Evolutionary conservation across 2,888 invertebrate genomes (phyloP).

Genomic region (Stegophylla sp.): DNA sequence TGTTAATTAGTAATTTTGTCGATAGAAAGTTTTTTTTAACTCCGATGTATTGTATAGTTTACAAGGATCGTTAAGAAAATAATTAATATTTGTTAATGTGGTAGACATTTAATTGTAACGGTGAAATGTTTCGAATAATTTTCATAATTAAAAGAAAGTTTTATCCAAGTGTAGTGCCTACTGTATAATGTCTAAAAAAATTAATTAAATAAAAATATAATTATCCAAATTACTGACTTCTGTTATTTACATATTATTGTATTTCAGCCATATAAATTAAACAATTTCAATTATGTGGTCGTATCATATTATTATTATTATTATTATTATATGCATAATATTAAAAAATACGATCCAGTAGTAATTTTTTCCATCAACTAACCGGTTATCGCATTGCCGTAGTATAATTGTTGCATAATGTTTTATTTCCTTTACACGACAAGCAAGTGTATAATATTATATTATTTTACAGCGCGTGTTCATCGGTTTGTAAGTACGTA

Average conservation of each 20-base stretch:
- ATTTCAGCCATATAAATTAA: background rate
- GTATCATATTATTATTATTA: background rate
- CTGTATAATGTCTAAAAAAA: too few relatives aligned
- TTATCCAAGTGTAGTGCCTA: too few relatives aligned
- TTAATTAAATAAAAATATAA: too few relatives aligned
- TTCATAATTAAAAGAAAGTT: too few relatives aligned
- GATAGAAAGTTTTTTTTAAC: too few relatives aligned
- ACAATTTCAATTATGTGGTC: background rate
- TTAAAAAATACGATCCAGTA: conserved; percentile 14
- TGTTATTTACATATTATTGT: background rate
- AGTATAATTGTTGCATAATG: background rate
- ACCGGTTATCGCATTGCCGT: background rate
- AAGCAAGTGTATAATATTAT: background rate
- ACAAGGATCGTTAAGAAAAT: too few relatives aligned
- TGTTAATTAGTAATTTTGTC: too few relatives aligned
- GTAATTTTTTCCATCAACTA: background rate
- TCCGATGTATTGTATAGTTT: too few relatives aligned
- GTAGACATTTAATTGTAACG: too few relatives aligned
- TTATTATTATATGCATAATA: background rate
- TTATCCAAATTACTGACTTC: too few relatives aligned
- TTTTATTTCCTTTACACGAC: background rate
- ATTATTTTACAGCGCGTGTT: background rate
- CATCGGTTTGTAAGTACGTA: background rate
- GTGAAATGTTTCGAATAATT: too few relatives aligned
- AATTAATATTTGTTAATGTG: too few relatives aligned